A percentile compares a stretch with the other conserved stretches of the same genome.
These are phyloP conservation scores for Fukomys damarensis DNA, from an alignment of 2,113 vertebrate genomes.

Conservation along the genomic window DNA sequence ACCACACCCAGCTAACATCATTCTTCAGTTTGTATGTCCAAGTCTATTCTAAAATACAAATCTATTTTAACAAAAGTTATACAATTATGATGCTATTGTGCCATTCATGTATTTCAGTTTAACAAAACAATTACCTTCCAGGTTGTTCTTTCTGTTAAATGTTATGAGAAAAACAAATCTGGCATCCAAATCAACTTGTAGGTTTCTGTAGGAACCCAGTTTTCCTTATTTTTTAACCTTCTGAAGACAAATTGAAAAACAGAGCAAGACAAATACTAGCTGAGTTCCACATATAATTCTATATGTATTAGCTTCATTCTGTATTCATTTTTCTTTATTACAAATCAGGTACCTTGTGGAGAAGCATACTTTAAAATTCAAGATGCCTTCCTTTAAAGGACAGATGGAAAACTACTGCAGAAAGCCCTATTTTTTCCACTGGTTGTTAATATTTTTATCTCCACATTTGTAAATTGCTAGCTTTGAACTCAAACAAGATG, in stretches of 20 bases:
- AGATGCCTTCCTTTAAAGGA: neutral
- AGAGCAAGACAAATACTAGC: neutral
- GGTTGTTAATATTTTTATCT: conserved; percentile 27
- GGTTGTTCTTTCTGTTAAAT: neutral
- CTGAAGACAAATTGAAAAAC: conserved; percentile 3
- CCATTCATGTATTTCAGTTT: neutral
- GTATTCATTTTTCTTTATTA: neutral
- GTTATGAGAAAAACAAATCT: neutral
- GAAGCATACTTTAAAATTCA: conserved; percentile 15
- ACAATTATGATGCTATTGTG: neutral
- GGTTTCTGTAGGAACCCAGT: neutral
- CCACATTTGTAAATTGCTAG: conserved; percentile 22
- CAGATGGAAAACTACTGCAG: neutral
- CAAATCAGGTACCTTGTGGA: neutral
- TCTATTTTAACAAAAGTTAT: conserved; percentile 30
- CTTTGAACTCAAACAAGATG: conserved; percentile 45
- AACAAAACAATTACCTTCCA: neutral
- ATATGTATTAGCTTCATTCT: neutral
- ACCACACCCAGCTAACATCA: neutral
- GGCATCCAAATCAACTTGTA: neutral
- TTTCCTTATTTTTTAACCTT: neutral
- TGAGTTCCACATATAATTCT: neutral
- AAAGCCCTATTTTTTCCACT: neutral
- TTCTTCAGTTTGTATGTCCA: neutral
- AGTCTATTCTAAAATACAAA: conserved; percentile 19